Conservation (phyloP, 2,113 vertebrate genomes). For the Pimephales promelas region DNA sequence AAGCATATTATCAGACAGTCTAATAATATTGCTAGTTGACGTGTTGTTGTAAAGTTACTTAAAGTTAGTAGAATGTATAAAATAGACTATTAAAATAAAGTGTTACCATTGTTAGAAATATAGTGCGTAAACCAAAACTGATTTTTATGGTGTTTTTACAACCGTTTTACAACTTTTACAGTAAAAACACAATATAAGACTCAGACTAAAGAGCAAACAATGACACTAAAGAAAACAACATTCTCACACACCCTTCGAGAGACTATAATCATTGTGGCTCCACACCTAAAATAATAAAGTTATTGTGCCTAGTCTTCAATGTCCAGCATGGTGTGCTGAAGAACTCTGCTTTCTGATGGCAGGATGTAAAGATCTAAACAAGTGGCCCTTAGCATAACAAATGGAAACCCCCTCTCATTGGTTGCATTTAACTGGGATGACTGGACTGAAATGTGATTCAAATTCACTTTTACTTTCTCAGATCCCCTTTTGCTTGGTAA, state of each 20-base stretch:
- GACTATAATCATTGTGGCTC: background rate
- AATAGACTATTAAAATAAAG: too few relatives aligned
- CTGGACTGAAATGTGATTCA: background rate
- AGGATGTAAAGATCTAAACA: background rate
- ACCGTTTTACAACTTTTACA: too few relatives aligned
- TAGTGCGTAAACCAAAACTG: too few relatives aligned
- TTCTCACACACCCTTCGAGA: background rate
- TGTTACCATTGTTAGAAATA: too few relatives aligned
- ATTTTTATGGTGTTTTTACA: too few relatives aligned
- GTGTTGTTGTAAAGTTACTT: too few relatives aligned
- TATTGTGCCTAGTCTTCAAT: background rate
- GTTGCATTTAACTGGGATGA: background rate
- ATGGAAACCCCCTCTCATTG: background rate
- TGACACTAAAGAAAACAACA: background rate
- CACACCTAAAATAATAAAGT: constrained; percentile 34
- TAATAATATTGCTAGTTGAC: too few relatives aligned
- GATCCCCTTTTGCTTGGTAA: background rate
- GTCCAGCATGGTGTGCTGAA: background rate
- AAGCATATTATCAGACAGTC: too few relatives aligned
- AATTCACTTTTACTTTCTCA: background rate
- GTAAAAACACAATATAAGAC: too few relatives aligned
- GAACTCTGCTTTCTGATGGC: constrained; percentile 6
- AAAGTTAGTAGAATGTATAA: too few relatives aligned
- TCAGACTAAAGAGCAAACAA: background rate
- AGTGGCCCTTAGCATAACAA: background rate